Evolutionary conservation across 2,113 vertebrate species (phyloP).

Genomic region (Helogale parvula): DNA sequence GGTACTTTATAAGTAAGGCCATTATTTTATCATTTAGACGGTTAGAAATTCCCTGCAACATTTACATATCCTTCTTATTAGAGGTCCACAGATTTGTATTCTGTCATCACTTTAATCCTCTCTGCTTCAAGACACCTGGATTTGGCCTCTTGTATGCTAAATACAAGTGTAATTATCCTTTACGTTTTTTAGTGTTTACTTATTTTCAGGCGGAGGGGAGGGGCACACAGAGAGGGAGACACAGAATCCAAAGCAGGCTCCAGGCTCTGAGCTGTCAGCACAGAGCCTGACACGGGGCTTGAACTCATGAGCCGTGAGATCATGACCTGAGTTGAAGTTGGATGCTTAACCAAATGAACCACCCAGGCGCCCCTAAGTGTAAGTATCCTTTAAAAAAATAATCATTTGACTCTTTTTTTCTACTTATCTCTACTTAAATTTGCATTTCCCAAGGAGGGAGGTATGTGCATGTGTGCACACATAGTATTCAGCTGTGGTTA

Average conservation of each 20-base stretch:
- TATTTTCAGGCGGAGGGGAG: too few species aligned
- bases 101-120: background rate
- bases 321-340: too few species aligned
- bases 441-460: background rate
- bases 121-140: background rate
- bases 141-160: background rate
- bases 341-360: too few species aligned
- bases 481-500: background rate
- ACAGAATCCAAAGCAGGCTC: too few species aligned
- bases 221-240: too few species aligned
- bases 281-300: too few species aligned
- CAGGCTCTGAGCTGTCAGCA: too few species aligned
- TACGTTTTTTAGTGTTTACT: background rate
- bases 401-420: background rate
- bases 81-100: background rate
- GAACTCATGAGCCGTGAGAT: too few species aligned
- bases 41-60: background rate
- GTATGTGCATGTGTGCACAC: background rate
- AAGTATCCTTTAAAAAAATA: background rate
- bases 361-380: background rate
- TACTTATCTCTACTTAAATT: background rate
- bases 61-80: background rate
- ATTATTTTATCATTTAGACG: conserved; percentile 8
- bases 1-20: background rate
- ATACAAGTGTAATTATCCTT: background rate